These are phyloP conservation scores for Trachelus iudaicus DNA, from an alignment of 2,888 invertebrate species.

Conservation along the genomic window DNA sequence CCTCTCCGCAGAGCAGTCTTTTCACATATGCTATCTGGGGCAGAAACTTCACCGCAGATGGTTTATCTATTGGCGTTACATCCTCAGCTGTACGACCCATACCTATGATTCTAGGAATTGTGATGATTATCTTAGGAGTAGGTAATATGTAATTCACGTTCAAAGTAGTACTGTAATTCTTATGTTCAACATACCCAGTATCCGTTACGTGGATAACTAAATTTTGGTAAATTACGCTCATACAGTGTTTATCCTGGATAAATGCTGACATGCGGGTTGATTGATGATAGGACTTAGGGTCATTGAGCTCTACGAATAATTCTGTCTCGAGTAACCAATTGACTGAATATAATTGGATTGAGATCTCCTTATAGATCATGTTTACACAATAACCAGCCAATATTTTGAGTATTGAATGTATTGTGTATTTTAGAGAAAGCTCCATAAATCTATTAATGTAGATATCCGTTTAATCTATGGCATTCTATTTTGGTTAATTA, in stretches of 20 bases:
- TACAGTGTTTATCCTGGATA: neutral
- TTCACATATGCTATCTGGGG: constrained; percentile 48
- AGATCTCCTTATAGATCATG: neutral
- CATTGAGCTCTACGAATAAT: neutral
- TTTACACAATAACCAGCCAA: neutral
- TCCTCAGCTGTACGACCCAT: neutral
- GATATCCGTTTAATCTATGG: neutral
- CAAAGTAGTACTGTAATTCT: neutral
- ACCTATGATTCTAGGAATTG: neutral
- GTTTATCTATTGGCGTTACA: neutral
- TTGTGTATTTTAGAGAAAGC: neutral
- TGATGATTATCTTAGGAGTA: neutral
- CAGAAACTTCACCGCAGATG: constrained; percentile 41
- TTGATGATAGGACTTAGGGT: neutral
- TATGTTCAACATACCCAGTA: neutral
- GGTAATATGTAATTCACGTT: neutral
- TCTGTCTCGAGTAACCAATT: neutral
- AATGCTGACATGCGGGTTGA: neutral
- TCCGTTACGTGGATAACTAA: neutral
- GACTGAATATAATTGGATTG: neutral
- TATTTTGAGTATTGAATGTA: neutral
- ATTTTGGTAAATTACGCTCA: neutral
- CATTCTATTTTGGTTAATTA: neutral
- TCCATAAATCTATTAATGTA: neutral
- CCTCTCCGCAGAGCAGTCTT: constrained; percentile 32